Evolutionary conservation across 2,797 vertebrate species (phyloP).

Genomic region (Oophaga sylvatica): DNA sequence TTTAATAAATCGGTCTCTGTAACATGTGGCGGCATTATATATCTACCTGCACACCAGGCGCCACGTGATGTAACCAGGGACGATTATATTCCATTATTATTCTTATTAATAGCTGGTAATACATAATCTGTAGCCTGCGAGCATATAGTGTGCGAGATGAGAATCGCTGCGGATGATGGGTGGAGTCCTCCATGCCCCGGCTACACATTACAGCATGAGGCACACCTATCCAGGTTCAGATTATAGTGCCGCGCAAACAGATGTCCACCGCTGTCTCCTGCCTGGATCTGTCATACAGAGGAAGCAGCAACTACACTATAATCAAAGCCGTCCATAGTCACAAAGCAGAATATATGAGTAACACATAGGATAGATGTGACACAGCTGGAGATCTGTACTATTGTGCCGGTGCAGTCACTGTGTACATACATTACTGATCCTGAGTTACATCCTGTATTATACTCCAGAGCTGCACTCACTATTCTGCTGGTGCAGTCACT

Average conservation of each 20-base stretch:
- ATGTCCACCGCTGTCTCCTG: conserved; percentile 14
- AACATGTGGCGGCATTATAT: not conserved
- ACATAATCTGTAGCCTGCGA: conserved; percentile 11
- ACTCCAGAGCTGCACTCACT: no score
- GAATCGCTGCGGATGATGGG: not conserved
- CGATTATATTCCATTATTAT: not conserved
- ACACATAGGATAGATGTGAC: not conserved
- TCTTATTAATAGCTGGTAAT: conserved; percentile 8
- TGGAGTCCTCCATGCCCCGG: conserved; percentile 43
- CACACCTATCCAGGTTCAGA: conserved; percentile 47
- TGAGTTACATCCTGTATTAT: not conserved
- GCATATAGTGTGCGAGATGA: not conserved
- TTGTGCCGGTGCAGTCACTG: not conserved
- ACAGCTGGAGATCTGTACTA: not conserved
- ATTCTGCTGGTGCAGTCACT: no score
- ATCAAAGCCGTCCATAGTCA: not conserved
- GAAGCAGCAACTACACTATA: not conserved
- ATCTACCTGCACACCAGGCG: not conserved
- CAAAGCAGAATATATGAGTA: not conserved
- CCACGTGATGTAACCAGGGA: not conserved
- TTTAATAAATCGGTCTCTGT: not conserved
- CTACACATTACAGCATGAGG: conserved; percentile 49
- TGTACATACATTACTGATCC: not conserved
- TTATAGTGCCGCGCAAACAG: conserved; percentile 48
- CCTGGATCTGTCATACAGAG: conserved; percentile 34